Percentiles rank a stretch among this genome's conserved stretches.
phyloP scores from a whole-genome alignment of 2,113 vertebrate species.

The Thunnus thynnus region DNA sequence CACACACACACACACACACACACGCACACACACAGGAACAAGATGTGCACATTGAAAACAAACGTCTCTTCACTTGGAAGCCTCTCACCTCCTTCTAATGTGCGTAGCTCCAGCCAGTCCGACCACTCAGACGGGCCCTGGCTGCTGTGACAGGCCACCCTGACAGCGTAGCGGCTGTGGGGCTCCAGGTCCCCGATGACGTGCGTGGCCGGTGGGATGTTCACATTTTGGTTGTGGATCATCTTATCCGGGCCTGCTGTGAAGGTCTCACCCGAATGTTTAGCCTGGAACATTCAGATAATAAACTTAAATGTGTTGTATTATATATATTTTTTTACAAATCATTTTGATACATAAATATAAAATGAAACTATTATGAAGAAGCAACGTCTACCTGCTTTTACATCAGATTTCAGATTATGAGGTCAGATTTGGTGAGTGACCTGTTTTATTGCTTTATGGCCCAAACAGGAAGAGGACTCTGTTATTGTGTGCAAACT shows the following conservation, averaged over 20 bases:
- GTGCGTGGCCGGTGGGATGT: slow-evolving; percentile 82
- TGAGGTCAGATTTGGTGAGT: neutral
- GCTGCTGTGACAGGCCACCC: slow-evolving; percentile 88
- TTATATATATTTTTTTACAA: no score
- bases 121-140: slow-evolving; percentile 90
- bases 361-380: no score
- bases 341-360: no score
- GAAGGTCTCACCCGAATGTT: slow-evolving; percentile 37
- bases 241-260: slow-evolving; percentile 44
- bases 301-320: neutral
- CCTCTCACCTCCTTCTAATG: slow-evolving; percentile 86
- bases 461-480: slow-evolving; percentile 36
- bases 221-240: slow-evolving; percentile 83
- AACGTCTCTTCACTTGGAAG: slow-evolving; percentile 14
- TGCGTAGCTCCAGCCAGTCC: slow-evolving; percentile 84
- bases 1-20: slow-evolving; percentile 3
- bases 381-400: neutral
- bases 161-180: slow-evolving; percentile 84
- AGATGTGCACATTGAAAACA: slow-evolving; percentile 28
- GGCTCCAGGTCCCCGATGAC: slow-evolving; percentile 82
- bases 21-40: neutral
- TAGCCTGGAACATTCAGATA: slow-evolving; percentile 70
- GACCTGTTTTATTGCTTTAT: neutral
- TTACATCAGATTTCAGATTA: neutral
- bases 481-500: neutral